Evolutionary conservation across 2,888 invertebrate genomes (phyloP).

Genomic region (Catocala fraxini): DNA sequence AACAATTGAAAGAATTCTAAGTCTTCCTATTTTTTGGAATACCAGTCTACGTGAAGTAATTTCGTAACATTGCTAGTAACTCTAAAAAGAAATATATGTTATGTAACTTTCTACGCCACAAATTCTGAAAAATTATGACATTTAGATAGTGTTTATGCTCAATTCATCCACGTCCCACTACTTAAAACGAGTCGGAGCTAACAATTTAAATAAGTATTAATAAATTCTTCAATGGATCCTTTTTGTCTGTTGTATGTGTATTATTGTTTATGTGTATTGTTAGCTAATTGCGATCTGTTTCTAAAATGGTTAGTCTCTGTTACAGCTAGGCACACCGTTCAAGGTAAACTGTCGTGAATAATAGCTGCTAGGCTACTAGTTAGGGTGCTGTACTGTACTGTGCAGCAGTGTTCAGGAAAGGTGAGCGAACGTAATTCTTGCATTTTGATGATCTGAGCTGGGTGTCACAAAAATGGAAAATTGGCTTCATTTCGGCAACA

Average conservation of each 20-base stretch:
- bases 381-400: slow-evolving; percentile 31
- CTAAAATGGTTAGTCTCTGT: slow-evolving; percentile 81
- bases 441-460: slow-evolving; percentile 84
- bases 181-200: too few relatives aligned
- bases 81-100: too few relatives aligned
- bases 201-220: neutral
- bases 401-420: slow-evolving; percentile 42
- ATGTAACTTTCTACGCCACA: too few relatives aligned
- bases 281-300: slow-evolving; percentile 85
- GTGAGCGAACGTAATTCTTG: slow-evolving; percentile 33
- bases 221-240: slow-evolving; percentile 52
- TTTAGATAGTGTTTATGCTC: too few relatives aligned
- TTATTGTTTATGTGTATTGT: slow-evolving; percentile 54
- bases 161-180: too few relatives aligned
- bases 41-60: neutral
- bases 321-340: slow-evolving; percentile 57
- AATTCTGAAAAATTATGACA: too few relatives aligned
- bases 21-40: too few relatives aligned
- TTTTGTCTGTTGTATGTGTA: slow-evolving; percentile 61
- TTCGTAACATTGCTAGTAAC: too few relatives aligned
- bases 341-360: slow-evolving; percentile 41
- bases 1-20: too few relatives aligned
- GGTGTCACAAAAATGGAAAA: slow-evolving; percentile 77
- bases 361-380: slow-evolving; percentile 36
- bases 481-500: slow-evolving; percentile 87